A percentile compares a stretch with the other conserved stretches of the same genome.
Evolutionary conservation across 2,113 vertebrate genomes (phyloP).

Genomic region (Barbus barbus): DNA sequence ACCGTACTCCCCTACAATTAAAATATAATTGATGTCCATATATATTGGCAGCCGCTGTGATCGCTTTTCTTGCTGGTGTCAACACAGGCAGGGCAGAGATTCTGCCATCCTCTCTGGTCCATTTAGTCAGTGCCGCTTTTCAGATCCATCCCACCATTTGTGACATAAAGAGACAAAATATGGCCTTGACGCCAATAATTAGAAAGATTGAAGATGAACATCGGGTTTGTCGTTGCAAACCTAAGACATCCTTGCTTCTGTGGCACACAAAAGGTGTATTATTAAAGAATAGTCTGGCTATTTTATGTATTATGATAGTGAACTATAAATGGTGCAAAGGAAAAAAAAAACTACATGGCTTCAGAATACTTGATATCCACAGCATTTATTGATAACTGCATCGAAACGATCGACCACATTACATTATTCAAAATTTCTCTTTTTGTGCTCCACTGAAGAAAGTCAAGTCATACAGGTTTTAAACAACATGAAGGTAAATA

Average conservation of each 20-base stretch:
- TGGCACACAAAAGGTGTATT: neutral
- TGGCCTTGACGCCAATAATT: conserved; percentile 62
- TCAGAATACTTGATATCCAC: neutral
- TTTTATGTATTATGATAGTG: neutral
- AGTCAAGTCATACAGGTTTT: neutral
- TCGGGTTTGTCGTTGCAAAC: neutral
- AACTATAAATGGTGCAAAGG: neutral
- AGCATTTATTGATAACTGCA: too few relatives aligned
- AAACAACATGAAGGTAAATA: neutral
- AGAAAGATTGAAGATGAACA: conserved; percentile 23
- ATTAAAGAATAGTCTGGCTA: neutral
- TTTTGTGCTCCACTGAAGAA: neutral
- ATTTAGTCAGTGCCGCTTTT: conserved; percentile 70
- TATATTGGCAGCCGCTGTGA: conserved; percentile 89
- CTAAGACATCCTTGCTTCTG: neutral
- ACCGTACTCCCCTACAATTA: conserved; percentile 99
- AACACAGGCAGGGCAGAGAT: conserved; percentile 83
- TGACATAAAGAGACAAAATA: conserved; percentile 72
- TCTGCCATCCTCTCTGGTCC: conserved; percentile 78
- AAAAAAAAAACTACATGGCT: neutral
- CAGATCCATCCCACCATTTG: neutral
- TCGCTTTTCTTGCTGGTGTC: conserved; percentile 93
- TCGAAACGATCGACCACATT: too few relatives aligned
- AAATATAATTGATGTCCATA: conserved; percentile 99
- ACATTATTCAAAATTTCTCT: neutral